Conservation (phyloP, 2,888 invertebrate genomes). For the Heliconius ismenius region DNA sequence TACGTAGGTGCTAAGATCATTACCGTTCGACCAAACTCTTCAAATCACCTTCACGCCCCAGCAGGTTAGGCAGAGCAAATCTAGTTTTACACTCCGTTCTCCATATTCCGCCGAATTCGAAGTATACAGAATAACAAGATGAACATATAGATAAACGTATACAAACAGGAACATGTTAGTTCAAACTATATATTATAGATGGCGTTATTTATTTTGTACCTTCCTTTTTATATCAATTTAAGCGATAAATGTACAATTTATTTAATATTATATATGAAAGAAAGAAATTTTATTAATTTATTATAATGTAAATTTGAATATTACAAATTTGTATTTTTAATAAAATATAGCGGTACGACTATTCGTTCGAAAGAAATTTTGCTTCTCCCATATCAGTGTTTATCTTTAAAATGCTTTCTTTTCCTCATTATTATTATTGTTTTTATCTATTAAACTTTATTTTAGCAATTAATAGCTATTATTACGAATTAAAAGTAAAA, state of each 20-base stretch:
- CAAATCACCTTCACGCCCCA: too few relatives aligned
- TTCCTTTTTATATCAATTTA: background rate
- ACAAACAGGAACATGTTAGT: background rate
- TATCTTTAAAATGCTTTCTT: conserved; percentile 13
- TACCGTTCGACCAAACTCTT: too few relatives aligned
- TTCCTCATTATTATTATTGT: background rate
- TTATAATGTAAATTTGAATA: background rate
- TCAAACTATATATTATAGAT: background rate
- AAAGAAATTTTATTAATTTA: background rate
- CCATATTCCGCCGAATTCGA: too few relatives aligned
- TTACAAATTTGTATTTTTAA: background rate
- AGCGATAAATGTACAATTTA: background rate
- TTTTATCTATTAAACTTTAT: background rate
- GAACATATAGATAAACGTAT: too few relatives aligned
- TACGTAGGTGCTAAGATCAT: too few relatives aligned
- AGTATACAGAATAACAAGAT: too few relatives aligned
- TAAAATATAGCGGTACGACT: conserved; percentile 15
- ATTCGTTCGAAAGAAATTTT: conserved; percentile 18
- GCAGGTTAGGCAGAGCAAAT: too few relatives aligned
- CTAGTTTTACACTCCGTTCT: too few relatives aligned
- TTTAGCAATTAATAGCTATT: background rate
- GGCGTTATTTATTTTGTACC: background rate
- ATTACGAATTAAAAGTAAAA: background rate
- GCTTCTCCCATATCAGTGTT: conserved; percentile 20
- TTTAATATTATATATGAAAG: background rate